Percentiles rank a stretch among this genome's conserved stretches.
Evolutionary conservation across 2,797 vertebrate genomes (phyloP).

Genomic region (Clarias pachynema): DNA sequence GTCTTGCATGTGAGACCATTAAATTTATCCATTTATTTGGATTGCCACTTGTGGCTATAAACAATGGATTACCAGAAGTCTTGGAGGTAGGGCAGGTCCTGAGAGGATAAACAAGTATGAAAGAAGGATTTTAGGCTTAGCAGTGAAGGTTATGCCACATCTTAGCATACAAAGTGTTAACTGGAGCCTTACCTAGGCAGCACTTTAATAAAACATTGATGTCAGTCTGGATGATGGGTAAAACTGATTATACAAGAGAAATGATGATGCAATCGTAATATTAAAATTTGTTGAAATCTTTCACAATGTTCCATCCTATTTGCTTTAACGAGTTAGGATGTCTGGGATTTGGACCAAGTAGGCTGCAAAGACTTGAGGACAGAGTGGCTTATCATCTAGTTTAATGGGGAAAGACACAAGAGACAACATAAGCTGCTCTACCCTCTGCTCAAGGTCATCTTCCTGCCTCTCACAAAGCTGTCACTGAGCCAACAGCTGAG

Average conservation of each 20-base stretch:
- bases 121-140: not conserved
- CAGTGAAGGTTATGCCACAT: not conserved
- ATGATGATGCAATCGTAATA: not conserved
- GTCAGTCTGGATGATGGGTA: not conserved
- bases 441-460: conserved; percentile 18
- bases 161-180: not conserved
- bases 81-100: not conserved
- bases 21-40: not conserved
- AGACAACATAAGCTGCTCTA: not conserved
- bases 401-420: conserved; percentile 13
- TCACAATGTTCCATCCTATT: not conserved
- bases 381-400: conserved; percentile 19
- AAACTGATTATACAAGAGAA: not conserved
- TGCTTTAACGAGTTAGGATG: not conserved
- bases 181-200: not conserved
- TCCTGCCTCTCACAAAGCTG: conserved; percentile 6
- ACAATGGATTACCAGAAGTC: not conserved
- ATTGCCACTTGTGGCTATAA: not conserved
- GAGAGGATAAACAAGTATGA: not conserved
- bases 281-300: not conserved
- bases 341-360: not conserved
- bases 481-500: conserved; percentile 10
- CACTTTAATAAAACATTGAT: not conserved
- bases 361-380: not conserved
- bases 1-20: too few relatives aligned